Base-by-base conservation (phyloP, 23 tunicate species). In the Halocynthia roretzi region DNA sequence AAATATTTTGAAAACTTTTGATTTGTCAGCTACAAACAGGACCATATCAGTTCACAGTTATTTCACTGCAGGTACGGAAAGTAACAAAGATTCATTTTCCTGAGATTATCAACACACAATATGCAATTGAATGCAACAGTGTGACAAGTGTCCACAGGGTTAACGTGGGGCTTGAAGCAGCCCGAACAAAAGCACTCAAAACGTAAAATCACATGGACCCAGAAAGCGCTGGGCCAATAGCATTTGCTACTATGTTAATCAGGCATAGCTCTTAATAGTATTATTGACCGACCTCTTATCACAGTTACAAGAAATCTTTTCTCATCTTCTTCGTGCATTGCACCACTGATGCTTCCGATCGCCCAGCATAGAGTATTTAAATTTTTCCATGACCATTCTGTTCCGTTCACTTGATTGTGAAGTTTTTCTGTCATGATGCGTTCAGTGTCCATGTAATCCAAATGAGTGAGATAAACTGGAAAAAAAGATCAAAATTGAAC, bases 311-410 rank as follows among this genome's bases (percentile, higher is more conserved):
- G 89, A 68, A 96, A 96, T 52, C 96, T 60, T 70, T 96, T 96
- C 77, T 96, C 99, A 67, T 92, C 96, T 71, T 96, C 99, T 79
- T 96, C 99, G 66, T 85, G 91, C 99, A 96, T 96, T 5, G 99
- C 96, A 10, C 99, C 99, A 54, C 96, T 89, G 82, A 96, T 96
- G 73, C 93, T 85, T 0, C 99, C 99, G 50, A 96, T 89, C 48
- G 99, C 99, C 99, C 99, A 96, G 62, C 99, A 96, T n/a, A 96
- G 60, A 6, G 99, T 96, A 80, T 96, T 96, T 21, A 96, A 58
- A 70, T 96, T 96, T 67, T 90, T 89, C 96, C 99, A 89, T 6
- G 87, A 80, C 99, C 99, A 96, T 67, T 96, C 99, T 12, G 88
- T 76, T 23, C 96, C 96, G 68, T 96, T 91, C 8, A 96, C 99